phyloP scores from a whole-genome alignment of 2,113 vertebrate species.

The Syrrhaptes paradoxus region DNA sequence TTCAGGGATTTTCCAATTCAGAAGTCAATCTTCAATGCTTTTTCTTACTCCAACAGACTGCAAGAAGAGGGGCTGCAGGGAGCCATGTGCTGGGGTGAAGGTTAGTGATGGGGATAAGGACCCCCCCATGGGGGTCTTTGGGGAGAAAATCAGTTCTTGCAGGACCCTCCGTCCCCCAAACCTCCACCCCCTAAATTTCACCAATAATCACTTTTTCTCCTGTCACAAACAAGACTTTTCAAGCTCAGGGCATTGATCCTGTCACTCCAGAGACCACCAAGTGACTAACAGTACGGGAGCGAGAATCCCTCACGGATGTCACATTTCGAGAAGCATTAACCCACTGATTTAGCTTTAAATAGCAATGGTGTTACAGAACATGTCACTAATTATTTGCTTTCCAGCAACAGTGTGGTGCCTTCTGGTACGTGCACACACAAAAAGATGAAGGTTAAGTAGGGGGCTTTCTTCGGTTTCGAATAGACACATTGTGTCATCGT shows the following conservation, averaged over 20 bases:
- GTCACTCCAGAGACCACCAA: constrained; percentile 56
- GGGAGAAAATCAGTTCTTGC: background rate
- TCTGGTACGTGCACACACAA: constrained; percentile 65
- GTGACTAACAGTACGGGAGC: constrained; percentile 26
- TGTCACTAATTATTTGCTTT: constrained; percentile 74
- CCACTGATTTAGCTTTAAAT: constrained; percentile 68
- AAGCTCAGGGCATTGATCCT: constrained; percentile 31
- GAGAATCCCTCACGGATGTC: constrained; percentile 57
- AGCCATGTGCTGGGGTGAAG: background rate
- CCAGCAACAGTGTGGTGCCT: constrained; percentile 68
- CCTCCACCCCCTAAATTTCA: background rate
- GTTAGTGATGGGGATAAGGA: background rate
- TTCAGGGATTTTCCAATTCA: background rate
- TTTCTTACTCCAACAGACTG: background rate
- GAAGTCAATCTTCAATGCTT: background rate
- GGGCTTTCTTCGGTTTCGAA: constrained; percentile 61
- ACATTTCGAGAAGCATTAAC: constrained; percentile 65
- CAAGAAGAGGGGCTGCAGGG: background rate
- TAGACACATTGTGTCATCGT: constrained; percentile 66
- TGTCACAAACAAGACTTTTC: background rate
- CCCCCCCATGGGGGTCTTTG: background rate
- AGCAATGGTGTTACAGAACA: constrained; percentile 61
- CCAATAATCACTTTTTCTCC: constrained; percentile 30
- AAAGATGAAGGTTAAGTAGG: constrained; percentile 70
- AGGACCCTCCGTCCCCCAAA: background rate